These are phyloP conservation scores for Cichlasoma orientale DNA, from an alignment of 2,797 vertebrate species.

Conservation along the genomic window DNA sequence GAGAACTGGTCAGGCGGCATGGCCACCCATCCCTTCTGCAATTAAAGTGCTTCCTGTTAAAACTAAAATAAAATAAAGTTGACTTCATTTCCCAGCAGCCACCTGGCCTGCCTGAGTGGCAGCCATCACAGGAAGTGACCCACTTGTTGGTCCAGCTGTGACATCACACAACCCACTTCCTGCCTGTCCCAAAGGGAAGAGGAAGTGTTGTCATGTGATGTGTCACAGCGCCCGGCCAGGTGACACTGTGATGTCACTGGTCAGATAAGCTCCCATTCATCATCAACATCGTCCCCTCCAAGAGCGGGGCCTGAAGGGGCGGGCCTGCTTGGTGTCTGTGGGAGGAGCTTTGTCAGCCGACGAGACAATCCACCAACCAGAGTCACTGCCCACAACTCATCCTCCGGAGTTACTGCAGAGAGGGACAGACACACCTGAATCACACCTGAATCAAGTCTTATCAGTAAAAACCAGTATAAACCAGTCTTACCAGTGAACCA, in stretches of 20 bases:
- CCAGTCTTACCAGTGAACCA: constrained; percentile 53
- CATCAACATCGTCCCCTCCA: constrained; percentile 88
- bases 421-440: constrained; percentile 22
- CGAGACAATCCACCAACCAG: constrained; percentile 86
- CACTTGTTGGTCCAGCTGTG: background rate
- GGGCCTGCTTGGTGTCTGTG: constrained; percentile 72
- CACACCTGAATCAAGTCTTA: background rate
- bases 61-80: constrained; percentile 34
- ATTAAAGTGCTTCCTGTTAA: constrained; percentile 70
- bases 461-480: no score
- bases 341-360: constrained; percentile 91
- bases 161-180: constrained; percentile 5
- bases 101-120: background rate
- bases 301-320: constrained; percentile 67
- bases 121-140: constrained; percentile 11
- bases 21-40: background rate
- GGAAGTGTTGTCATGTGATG: constrained; percentile 22
- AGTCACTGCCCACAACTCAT: constrained; percentile 93
- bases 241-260: background rate
- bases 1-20: background rate
- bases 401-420: constrained; percentile 87
- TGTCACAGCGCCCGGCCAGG: constrained; percentile 3
- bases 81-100: constrained; percentile 12
- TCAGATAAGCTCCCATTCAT: constrained; percentile 98
- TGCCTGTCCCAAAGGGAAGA: background rate